Conservation (phyloP, 2,113 vertebrate genomes). For the Castor canadensis region DNA sequence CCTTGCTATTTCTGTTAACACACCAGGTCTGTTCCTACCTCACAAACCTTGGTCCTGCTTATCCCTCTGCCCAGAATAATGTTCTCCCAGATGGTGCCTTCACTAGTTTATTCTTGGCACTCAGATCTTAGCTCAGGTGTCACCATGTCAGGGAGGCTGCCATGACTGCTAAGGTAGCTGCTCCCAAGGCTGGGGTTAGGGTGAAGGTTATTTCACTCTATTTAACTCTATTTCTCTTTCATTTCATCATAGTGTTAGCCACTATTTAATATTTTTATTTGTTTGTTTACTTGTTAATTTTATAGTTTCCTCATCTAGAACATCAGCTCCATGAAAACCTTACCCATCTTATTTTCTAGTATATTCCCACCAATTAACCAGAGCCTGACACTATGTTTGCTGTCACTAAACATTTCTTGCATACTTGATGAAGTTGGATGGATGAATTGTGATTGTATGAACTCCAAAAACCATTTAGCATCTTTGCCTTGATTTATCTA, state of each 20-base stretch:
- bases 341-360: background rate
- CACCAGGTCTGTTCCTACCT: background rate
- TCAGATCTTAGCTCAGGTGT: background rate
- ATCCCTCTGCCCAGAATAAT: background rate
- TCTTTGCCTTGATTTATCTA: conserved; percentile 29
- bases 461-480: conserved; percentile 29
- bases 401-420: background rate
- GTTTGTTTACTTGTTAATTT: background rate
- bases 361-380: background rate
- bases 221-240: background rate
- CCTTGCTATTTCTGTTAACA: background rate
- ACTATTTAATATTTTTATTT: background rate
- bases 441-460: background rate
- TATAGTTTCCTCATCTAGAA: background rate
- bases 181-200: background rate
- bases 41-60: background rate
- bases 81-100: background rate
- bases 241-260: background rate
- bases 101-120: background rate
- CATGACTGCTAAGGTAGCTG: background rate
- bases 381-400: background rate
- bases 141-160: background rate
- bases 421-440: background rate
- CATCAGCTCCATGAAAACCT: background rate
- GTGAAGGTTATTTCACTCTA: background rate